A percentile compares a stretch with the other conserved stretches of the same genome.
Evolutionary conservation across 2,797 vertebrate species (phyloP).

Genomic region (Sebastiscus albofasciatus): DNA sequence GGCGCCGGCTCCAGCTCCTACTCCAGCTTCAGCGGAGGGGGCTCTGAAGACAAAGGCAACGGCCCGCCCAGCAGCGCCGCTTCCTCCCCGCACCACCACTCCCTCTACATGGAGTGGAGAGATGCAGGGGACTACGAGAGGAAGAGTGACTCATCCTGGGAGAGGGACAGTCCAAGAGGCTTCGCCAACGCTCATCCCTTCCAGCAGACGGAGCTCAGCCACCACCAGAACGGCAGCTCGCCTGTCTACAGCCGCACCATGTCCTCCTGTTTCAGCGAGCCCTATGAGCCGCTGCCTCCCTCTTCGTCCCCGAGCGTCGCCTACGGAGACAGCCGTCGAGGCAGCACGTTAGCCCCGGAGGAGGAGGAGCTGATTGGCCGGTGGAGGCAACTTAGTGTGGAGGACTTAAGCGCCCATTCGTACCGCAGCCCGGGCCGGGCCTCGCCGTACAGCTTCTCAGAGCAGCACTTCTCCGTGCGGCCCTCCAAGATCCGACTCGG

Average conservation of each 20-base stretch:
- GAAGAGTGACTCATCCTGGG: slow-evolving; percentile 90
- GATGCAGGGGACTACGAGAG: slow-evolving; percentile 91
- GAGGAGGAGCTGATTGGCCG: slow-evolving; percentile 86
- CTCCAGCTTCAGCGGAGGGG: slow-evolving; percentile 94
- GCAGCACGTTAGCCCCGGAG: slow-evolving; percentile 89
- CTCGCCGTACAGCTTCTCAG: slow-evolving; percentile 92
- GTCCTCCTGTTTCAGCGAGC: slow-evolving; percentile 92
- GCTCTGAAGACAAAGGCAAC: slow-evolving; percentile 91
- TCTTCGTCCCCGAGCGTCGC: slow-evolving; percentile 90
- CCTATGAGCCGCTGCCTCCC: slow-evolving; percentile 86
- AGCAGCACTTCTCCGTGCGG: slow-evolving; percentile 91
- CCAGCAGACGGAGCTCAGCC: slow-evolving; percentile 86
- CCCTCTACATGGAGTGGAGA: slow-evolving; percentile 92
- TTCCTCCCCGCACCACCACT: slow-evolving; percentile 91
- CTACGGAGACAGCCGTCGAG: slow-evolving; percentile 88
- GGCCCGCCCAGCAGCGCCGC: slow-evolving; percentile 88
- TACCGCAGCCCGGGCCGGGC: slow-evolving; percentile 87
- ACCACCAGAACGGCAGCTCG: slow-evolving; percentile 84
- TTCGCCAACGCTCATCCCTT: slow-evolving; percentile 86
- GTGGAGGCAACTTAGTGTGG: slow-evolving; percentile 93
- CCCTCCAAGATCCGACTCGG: slow-evolving; percentile 89
- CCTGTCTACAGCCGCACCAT: slow-evolving; percentile 91
- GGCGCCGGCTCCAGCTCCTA: slow-evolving; percentile 94
- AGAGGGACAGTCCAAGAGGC: slow-evolving; percentile 87
- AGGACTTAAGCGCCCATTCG: slow-evolving; percentile 91